Evolutionary conservation across 2,888 invertebrate genomes (phyloP).

Genomic region (Latrodectus elegans): DNA sequence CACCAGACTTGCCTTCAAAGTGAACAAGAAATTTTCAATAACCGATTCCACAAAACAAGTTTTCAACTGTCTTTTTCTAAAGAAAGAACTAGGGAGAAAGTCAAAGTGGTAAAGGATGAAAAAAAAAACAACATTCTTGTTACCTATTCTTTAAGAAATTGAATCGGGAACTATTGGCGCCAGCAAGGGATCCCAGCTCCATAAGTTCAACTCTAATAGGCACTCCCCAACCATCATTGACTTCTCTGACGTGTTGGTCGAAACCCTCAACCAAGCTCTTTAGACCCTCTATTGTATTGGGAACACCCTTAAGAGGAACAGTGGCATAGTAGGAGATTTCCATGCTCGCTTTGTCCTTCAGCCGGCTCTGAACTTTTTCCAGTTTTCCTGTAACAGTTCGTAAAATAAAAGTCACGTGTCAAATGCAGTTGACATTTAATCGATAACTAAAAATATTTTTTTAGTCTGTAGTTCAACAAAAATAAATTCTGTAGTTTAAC

Average conservation of each 20-base stretch:
- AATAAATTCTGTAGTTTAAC: background rate
- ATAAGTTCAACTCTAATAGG: constrained; percentile 65
- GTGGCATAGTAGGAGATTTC: constrained; percentile 59
- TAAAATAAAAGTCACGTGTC: background rate
- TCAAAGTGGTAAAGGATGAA: background rate
- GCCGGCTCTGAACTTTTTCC: constrained; percentile 18
- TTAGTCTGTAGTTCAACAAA: background rate
- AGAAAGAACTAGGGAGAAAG: too few species aligned
- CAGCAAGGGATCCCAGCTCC: constrained; percentile 37
- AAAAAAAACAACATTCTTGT: background rate
- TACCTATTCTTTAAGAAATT: constrained; percentile 53
- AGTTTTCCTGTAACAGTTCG: constrained; percentile 27
- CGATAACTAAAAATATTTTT: background rate
- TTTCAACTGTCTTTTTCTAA: too few species aligned
- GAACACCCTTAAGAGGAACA: constrained; percentile 45
- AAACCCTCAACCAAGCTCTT: constrained; percentile 53
- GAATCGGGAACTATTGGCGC: constrained; percentile 44
- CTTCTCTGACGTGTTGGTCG: constrained; percentile 62
- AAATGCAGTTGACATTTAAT: background rate
- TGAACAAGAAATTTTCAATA: too few species aligned
- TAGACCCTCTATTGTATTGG: constrained; percentile 50
- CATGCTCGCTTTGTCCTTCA: constrained; percentile 47
- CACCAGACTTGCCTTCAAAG: too few species aligned
- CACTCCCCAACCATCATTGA: constrained; percentile 56
- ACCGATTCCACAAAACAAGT: too few species aligned